Conservation (phyloP, 1,140 invertebrate genomes). For the Lepidurus apus region DNA sequence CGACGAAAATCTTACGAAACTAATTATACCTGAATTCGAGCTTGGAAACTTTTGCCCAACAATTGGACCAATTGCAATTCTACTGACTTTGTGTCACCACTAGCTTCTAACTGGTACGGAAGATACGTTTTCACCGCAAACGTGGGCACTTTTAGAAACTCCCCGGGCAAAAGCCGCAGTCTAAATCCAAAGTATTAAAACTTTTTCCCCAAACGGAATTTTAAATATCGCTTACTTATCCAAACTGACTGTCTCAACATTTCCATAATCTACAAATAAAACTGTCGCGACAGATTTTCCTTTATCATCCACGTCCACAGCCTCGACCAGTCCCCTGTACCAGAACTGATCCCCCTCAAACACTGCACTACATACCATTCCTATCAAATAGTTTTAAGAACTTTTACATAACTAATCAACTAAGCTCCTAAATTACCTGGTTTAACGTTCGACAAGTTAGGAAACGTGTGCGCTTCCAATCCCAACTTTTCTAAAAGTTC, state of each 20-base stretch:
- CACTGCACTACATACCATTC: neutral
- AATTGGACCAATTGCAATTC: neutral
- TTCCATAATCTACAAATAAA: constrained; percentile 8
- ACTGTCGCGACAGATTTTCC: neutral
- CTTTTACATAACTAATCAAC: neutral
- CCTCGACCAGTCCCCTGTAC: neutral
- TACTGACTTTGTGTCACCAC: neutral
- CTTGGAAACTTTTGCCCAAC: neutral
- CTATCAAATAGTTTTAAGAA: neutral
- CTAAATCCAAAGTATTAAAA: neutral
- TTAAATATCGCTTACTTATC: neutral
- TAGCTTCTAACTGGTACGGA: neutral
- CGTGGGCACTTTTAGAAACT: neutral
- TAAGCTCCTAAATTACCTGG: neutral
- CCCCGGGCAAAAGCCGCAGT: neutral
- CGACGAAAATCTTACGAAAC: neutral
- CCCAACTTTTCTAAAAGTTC: neutral
- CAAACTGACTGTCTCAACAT: neutral
- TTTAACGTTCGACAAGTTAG: neutral
- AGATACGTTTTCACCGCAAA: neutral
- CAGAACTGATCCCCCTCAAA: neutral
- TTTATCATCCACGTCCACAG: neutral
- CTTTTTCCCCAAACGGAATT: neutral
- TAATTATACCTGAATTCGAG: neutral
- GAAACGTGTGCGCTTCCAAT: neutral